These are phyloP conservation scores for Cheilosia vulpina DNA, from an alignment of 2,888 invertebrate genomes.

Conservation along the genomic window DNA sequence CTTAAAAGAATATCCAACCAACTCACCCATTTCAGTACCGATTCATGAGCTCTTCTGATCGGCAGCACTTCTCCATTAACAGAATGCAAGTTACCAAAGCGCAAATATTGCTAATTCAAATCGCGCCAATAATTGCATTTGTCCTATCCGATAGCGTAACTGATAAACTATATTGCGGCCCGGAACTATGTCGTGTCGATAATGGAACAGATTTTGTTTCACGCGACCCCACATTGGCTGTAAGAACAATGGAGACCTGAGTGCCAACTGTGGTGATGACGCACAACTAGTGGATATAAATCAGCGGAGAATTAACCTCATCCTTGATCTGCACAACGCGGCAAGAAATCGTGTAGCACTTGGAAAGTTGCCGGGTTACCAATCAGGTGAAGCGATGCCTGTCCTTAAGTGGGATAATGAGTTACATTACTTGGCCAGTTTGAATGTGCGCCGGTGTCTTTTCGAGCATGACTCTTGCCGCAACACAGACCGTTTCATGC, in stretches of 20 bases:
- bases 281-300: constrained; percentile 80
- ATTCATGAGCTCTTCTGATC: constrained; percentile 56
- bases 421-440: constrained; percentile 79
- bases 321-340: constrained; percentile 81
- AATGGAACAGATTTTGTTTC: constrained; percentile 12
- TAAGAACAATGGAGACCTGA: constrained; percentile 79
- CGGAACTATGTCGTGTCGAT: constrained; percentile 79
- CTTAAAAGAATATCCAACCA: constrained; percentile 48
- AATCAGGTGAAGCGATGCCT: constrained; percentile 80
- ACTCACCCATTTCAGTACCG: constrained; percentile 54
- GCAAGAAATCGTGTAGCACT: constrained; percentile 80
- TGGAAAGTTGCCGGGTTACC: constrained; percentile 79
- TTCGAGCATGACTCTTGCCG: constrained; percentile 81
- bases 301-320: constrained; percentile 79
- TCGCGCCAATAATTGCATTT: constrained; percentile 19
- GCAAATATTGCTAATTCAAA: constrained; percentile 9
- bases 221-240: constrained; percentile 80
- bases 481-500: constrained; percentile 79
- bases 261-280: constrained; percentile 76
- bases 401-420: constrained; percentile 81
- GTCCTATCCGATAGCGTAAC: constrained; percentile 8
- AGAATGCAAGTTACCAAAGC: constrained; percentile 35
- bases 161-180: constrained; percentile 77
- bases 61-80: constrained; percentile 40
- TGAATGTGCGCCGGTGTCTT: constrained; percentile 80